Evolutionary conservation across 2,113 vertebrate species (phyloP), one percentile per base, ranked within the genome.

Genomic region (Muntiacus reevesi): DNA sequence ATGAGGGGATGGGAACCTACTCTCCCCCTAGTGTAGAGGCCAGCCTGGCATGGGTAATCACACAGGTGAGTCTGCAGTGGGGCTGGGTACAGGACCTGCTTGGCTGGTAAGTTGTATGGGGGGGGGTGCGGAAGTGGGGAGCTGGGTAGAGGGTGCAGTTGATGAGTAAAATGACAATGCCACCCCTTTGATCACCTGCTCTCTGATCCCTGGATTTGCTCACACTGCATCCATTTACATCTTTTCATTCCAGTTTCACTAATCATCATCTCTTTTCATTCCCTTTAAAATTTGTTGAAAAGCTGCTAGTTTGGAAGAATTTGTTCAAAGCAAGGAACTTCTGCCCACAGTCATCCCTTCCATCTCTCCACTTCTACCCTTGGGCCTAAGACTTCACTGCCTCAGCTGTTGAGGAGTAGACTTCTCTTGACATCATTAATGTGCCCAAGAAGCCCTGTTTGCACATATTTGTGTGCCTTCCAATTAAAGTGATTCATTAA

Each of bases 401-500:
- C 57, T 43, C 33, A 7, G 67, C 47, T 83, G 6, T 13, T 10
- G 28, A 94, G 76, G n/a, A 94, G 59, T 60, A 87, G 67, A 36
- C 23, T 62, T 91, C 60, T 89, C 79, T 71, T 47, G 79, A 43
- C 43, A 21, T 33, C 54, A 45, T 60, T 78, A 2, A 57, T 79
- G 25, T 54, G 21, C 40, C 54, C 25, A 30, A 50, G 55, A 45
- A 0, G 25, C 76, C 78, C 59, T 67, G 47, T 54, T 47, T 78
- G 59, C 62, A 74, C 67, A 55, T 50, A 57, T 45, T 93, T 92
- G 78, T 87, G 59, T 71, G 78, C 27, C 52, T 89, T 97, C 71
- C 86, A 91, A 47, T 93, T 92, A 82, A 92, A 54, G 52, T 59
- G 60, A 78, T n/a, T 92, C 85, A 78, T 90, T 92, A 88, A 76